Conservation (phyloP, 2,113 vertebrate genomes). For the Herpailurus yagouaroundi region DNA sequence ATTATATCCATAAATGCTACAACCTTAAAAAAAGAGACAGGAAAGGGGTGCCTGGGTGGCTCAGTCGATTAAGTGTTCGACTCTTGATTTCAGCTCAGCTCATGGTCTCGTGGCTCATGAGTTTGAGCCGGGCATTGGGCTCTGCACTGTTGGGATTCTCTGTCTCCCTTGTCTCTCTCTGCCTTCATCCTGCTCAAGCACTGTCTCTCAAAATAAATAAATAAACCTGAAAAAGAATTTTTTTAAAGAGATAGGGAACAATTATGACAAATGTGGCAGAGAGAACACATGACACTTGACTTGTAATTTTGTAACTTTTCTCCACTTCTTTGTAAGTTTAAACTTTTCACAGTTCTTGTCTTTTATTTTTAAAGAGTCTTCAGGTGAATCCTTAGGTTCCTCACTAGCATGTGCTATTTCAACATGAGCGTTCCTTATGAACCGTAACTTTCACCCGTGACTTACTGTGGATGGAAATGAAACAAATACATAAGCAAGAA, state of each 20-base stretch:
- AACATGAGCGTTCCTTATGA: not conserved
- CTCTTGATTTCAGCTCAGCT: no score
- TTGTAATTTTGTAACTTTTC: not conserved
- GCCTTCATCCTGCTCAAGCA: no score
- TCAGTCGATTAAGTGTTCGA: no score
- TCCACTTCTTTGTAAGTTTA: not conserved
- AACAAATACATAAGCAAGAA: not conserved
- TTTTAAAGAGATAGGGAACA: not conserved
- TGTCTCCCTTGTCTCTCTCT: no score
- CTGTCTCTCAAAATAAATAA: no score
- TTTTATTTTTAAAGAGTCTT: conserved; percentile 15
- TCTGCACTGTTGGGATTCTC: no score
- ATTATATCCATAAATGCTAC: not conserved
- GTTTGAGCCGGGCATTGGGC: no score
- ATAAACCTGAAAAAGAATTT: no score
- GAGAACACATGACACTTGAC: not conserved
- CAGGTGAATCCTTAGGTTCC: not conserved
- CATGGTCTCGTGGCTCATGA: no score
- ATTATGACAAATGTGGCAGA: not conserved
- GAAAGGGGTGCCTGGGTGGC: not conserved
- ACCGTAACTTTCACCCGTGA: not conserved
- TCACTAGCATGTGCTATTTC: not conserved
- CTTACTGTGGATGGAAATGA: not conserved
- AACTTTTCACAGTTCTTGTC: not conserved
- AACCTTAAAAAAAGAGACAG: not conserved